phyloP scores from a whole-genome alignment of 2,797 vertebrate genomes.

The Astyanax mexicanus region DNA sequence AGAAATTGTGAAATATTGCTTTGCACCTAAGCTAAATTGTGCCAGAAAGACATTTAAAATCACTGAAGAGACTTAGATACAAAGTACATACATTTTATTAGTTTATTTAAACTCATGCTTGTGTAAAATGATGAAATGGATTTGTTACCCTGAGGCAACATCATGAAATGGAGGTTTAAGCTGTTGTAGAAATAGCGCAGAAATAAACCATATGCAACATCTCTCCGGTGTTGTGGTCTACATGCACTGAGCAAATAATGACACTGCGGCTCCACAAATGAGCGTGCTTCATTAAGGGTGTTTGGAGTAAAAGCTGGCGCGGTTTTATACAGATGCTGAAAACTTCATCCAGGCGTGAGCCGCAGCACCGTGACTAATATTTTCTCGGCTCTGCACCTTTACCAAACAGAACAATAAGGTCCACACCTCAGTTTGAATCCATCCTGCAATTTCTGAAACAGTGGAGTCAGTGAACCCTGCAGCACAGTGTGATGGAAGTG shows the following conservation, averaged over 20 bases:
- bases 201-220: neutral
- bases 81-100: neutral
- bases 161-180: neutral
- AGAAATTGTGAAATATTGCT: no score
- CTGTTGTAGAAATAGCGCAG: neutral
- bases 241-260: neutral
- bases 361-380: conserved; percentile 15
- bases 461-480: conserved; percentile 82
- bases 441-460: conserved; percentile 76
- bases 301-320: neutral
- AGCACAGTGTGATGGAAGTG: conserved; percentile 78
- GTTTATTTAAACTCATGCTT: no score
- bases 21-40: no score
- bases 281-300: neutral
- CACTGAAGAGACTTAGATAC: neutral
- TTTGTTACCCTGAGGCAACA: no score
- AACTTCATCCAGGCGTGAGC: conserved; percentile 8
- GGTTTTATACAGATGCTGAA: neutral
- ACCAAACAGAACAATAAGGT: conserved; percentile 70
- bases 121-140: no score
- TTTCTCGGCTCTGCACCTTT: conserved; percentile 51
- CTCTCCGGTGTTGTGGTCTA: neutral
- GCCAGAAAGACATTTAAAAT: no score
- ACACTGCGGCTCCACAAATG: neutral
- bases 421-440: conserved; percentile 74